Percentiles rank a stretch among this genome's conserved stretches.
phyloP scores from a whole-genome alignment of 2,113 vertebrate genomes.

The Thermophis baileyi region DNA sequence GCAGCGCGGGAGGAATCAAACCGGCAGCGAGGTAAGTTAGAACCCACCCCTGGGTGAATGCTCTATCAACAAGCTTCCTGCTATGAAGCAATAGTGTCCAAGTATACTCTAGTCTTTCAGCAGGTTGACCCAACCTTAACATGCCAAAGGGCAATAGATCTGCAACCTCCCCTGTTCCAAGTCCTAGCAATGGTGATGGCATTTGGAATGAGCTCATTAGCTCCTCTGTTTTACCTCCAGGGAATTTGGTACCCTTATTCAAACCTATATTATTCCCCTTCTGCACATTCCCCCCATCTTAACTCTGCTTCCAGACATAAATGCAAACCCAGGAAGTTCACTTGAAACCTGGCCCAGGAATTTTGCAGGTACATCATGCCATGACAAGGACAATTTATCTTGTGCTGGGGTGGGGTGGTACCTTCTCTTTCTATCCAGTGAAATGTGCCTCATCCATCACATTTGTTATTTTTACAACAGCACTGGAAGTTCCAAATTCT shows the following conservation, averaged over 20 bases:
- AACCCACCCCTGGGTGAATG: too few species aligned
- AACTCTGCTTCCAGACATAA: slow-evolving; percentile 27
- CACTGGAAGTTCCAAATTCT: slow-evolving; percentile 11
- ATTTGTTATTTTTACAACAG: slow-evolving; percentile 64
- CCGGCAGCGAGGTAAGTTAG: too few species aligned
- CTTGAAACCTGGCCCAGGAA: slow-evolving; percentile 29
- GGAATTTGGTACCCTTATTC: not conserved
- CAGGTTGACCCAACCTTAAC: not conserved
- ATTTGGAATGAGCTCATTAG: not conserved
- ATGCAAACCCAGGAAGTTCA: slow-evolving; percentile 19
- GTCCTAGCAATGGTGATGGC: not conserved
- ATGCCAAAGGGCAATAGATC: not conserved
- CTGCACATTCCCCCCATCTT: not conserved
- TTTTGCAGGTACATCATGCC: slow-evolving; percentile 56
- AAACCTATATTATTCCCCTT: slow-evolving; percentile 10
- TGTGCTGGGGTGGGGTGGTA: slow-evolving; percentile 32
- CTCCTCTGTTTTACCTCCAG: not conserved
- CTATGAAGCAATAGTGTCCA: not conserved
- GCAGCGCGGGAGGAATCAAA: too few species aligned
- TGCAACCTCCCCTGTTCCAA: not conserved
- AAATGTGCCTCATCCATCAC: slow-evolving; percentile 67
- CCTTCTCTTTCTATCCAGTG: slow-evolving; percentile 56
- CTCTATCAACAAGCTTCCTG: not conserved
- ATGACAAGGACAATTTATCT: slow-evolving; percentile 69
- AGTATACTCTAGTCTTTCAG: not conserved